Evolutionary conservation across 2,888 invertebrate species (phyloP).

Genomic region (Pemphredon lugubris): DNA sequence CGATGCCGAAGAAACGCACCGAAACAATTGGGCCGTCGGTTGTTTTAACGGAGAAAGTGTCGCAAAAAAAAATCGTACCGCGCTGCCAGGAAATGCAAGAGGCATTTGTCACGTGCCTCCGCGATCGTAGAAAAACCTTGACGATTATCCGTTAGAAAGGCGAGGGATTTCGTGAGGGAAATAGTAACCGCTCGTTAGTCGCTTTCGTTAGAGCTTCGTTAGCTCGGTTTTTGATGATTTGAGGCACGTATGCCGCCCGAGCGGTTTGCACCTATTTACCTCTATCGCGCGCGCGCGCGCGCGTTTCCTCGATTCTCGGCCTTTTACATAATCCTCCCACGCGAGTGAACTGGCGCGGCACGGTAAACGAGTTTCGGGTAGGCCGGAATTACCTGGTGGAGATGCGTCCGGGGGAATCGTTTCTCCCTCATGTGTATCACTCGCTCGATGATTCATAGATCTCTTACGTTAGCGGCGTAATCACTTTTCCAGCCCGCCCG

Average conservation of each 20-base stretch:
- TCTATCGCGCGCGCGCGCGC: conserved; percentile 44
- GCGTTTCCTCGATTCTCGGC: conserved; percentile 50
- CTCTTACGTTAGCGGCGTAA: conserved; percentile 54
- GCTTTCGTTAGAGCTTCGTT: conserved; percentile 44
- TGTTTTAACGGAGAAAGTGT: conserved; percentile 53
- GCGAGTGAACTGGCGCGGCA: conserved; percentile 49
- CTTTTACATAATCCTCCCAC: conserved; percentile 63
- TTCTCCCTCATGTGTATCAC: conserved; percentile 50
- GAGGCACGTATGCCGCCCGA: conserved; percentile 28
- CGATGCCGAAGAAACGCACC: conserved; percentile 27
- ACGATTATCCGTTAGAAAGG: conserved; percentile 51
- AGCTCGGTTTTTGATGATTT: conserved; percentile 33
- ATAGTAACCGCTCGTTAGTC: conserved; percentile 38
- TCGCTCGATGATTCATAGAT: conserved; percentile 63
- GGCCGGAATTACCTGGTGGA: conserved; percentile 43
- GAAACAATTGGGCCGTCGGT: conserved; percentile 26
- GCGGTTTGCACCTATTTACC: conserved; percentile 51
- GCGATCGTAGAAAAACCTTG: conserved; percentile 20
- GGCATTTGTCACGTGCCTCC: conserved; percentile 3
- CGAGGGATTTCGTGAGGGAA: conserved; percentile 39
- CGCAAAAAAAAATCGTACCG: conserved; percentile 17
- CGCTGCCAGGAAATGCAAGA: conserved; percentile 14
- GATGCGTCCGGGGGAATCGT: conserved; percentile 46
- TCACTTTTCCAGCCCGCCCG: conserved; percentile 53
- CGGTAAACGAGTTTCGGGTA: conserved; percentile 50